Evolutionary conservation across 2,113 vertebrate genomes (phyloP), one percentile per base, ranked within the genome.

Genomic region (Condylura cristata): DNA sequence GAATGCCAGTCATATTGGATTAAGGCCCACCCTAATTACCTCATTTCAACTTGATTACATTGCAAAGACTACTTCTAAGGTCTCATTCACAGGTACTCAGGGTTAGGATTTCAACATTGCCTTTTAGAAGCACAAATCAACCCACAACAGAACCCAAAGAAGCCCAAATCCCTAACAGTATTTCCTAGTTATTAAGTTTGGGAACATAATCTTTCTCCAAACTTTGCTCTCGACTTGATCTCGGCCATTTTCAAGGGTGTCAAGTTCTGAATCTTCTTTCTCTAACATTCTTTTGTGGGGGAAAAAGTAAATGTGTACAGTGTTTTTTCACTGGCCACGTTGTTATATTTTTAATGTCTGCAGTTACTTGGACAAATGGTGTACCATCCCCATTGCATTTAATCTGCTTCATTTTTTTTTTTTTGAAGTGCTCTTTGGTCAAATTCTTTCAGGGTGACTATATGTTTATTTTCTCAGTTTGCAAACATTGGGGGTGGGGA

Each of bases 391-490:
- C 37, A 80, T 71, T 80, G 44, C 86, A 12, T 60, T 66, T 87
- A 37, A 30, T 68, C 80, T 94, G n/a, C 53, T 95, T 85, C 51
- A 66, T 86, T 94, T 79, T 18, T 46, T 79, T 90, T 85, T 75
- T 48, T 79, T 90, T 86, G 65, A 93, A 75, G 30, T 71, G 44
- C 5, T 61, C 51, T 93, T 94, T 91, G 48, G 76, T 89, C 74
- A 91, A 58, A 93, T 90, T 83, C 41, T 88, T 96, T 92, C 32
- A 46, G n/a, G 87, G 41, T 92, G 66, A 84, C 81, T 20, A 51
- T 89, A 22, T 91, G 65, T 88, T 86, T 94, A 76, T 93, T 93
- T 95, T 95, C 80, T 93, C 41, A 60, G 71, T 75, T 95, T 92
- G 66, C 76, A 92, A 81, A 93, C 75, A 82, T 37, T 66, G 60